Conservation (phyloP, 2,888 invertebrate species). For the Elgonia sp. region DNA sequence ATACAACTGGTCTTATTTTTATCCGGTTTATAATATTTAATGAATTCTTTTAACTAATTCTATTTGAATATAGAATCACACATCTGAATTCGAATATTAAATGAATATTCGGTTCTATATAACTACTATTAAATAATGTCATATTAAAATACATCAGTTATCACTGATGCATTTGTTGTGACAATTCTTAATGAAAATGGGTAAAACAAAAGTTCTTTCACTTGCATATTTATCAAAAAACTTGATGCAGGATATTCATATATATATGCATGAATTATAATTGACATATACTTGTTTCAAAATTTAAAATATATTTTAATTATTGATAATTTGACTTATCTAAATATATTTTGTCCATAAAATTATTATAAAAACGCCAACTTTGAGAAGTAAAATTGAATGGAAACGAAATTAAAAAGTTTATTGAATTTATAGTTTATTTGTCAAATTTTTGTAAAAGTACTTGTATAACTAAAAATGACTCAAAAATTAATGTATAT, state of each 20-base stretch:
- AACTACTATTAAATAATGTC: conserved; percentile 36
- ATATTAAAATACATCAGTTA: conserved; percentile 5
- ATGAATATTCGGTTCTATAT: conserved; percentile 17
- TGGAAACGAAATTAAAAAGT: too few species aligned
- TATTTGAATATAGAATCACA: conserved; percentile 29
- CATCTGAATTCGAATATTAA: conserved; percentile 15
- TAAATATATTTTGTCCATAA: too few species aligned
- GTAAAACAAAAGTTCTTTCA: conserved; percentile 46
- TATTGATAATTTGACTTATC: too few species aligned
- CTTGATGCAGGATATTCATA: neutral
- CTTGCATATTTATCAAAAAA: conserved; percentile 38
- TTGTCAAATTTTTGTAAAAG: too few species aligned
- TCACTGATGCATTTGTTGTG: conserved; percentile 21
- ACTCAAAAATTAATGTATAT: neutral
- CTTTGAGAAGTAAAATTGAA: too few species aligned
- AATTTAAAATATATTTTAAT: too few species aligned
- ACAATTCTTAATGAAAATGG: conserved; percentile 33
- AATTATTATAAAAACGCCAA: too few species aligned
- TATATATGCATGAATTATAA: neutral
- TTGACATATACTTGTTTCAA: too few species aligned
- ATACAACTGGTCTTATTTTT: conserved; percentile 21
- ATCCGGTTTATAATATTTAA: conserved; percentile 7
- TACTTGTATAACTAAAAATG: too few species aligned
- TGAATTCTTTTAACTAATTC: conserved; percentile 22
- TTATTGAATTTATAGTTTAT: too few species aligned